Evolutionary conservation across 2,797 vertebrate genomes (phyloP).

Genomic region (Falco cherrug): DNA sequence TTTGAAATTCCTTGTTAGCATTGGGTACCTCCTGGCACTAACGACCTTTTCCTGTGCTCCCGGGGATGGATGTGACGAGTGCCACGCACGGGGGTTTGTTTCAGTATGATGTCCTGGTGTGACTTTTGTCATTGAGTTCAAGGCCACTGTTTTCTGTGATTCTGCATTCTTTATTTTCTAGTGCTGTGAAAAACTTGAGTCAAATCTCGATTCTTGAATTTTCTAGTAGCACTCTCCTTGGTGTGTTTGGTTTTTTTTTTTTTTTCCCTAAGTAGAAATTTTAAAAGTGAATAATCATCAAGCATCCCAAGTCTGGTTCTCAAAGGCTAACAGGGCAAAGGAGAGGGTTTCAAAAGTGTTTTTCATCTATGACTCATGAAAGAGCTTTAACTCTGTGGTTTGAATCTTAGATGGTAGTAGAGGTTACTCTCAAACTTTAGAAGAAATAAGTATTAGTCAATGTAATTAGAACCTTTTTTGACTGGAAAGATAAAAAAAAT

Average conservation of each 20-base stretch:
- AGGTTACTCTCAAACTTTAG: not conserved
- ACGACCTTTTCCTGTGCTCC: not conserved
- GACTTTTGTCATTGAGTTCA: not conserved
- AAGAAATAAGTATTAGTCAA: not conserved
- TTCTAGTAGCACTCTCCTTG: not conserved
- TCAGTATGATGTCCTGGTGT: not conserved
- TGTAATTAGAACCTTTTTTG: not conserved
- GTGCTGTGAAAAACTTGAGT: not conserved
- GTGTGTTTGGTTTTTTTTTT: not conserved
- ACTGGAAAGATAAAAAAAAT: not conserved
- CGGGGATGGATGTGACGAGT: not conserved
- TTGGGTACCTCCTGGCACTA: not conserved
- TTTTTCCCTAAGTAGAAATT: not conserved
- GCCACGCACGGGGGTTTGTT: fast-evolving
- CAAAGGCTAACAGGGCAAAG: not conserved
- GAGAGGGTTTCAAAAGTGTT: not conserved
- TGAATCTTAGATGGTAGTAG: not conserved
- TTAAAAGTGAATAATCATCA: not conserved
- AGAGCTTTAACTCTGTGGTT: not conserved
- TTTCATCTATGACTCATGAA: not conserved
- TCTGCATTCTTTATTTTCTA: not conserved
- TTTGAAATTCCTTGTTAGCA: not conserved
- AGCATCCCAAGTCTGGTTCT: not conserved
- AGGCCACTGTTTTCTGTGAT: not conserved
- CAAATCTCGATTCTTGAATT: not conserved